Evolutionary conservation across 2,113 vertebrate genomes (phyloP), one percentile per base, ranked within the genome.

Genomic region (Eurystomus gularis): DNA sequence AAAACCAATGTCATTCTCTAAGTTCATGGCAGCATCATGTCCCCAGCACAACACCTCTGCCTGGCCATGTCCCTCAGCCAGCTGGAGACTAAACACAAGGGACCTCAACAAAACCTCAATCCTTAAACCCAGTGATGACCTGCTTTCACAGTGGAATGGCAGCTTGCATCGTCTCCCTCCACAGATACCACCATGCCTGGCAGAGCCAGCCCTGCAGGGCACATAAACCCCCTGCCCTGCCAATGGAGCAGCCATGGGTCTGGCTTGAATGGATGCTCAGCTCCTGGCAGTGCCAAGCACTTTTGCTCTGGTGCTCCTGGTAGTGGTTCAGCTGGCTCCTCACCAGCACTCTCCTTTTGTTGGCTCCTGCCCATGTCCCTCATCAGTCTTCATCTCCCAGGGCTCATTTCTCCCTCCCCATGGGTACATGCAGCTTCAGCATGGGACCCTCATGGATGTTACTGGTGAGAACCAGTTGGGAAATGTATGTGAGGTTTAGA

Each of bases 11-110:
- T 46, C 19, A 2, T 57, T 37, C 18, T 33, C 84, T 29, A 29
- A 87, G 51, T n/a, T 62, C n/a, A 4, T 1, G 11, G 42, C 58
- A 44, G 17, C 0, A 0, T 10, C 0, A 0, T 5, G 18, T 48
- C 55, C 64, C n/a, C 35, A 66, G n/a, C 31, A n/a, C 0, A 0
- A 51, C 72, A 40, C n/a, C 60, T 65, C 70, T 73, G 72, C 54
- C 85, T 81, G 52, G 21, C 28, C 10, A 2, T 7, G 19, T 10
- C 17, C 19, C 77, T 52, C 48, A 58, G 58, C 31, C 49, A 21
- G 3, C 16, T 19, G 48, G 23, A 57, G 37, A 31, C 3, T 0
- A 0, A 78, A 42, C 33, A 13, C 9, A 31, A 46, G 28, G 55
- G 44, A 65, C 49, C 39, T 58, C 3, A 2, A 21, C 23, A 19